Conservation (phyloP, 2,888 invertebrate genomes). For the Enoplolaimus lenunculus region DNA sequence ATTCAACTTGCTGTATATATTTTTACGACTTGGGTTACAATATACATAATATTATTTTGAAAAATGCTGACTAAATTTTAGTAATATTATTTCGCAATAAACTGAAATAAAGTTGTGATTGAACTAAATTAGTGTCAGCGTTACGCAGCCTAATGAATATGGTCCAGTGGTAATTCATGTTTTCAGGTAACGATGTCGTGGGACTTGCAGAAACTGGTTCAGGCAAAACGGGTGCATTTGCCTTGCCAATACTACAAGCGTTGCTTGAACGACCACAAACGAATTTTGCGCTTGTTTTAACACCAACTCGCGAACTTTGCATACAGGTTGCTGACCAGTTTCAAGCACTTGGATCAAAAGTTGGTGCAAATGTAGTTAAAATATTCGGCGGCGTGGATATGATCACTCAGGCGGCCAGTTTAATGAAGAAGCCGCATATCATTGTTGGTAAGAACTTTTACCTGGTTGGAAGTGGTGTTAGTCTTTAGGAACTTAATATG, state of each 20-base stretch:
- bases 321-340: constrained; percentile 98
- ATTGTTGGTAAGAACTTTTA: constrained; percentile 66
- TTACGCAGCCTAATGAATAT: no score
- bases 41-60: no score
- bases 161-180: not conserved
- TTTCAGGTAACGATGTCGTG: constrained; percentile 62
- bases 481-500: no score
- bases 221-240: constrained; percentile 94
- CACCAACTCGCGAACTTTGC: constrained; percentile 91
- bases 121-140: no score
- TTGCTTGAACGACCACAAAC: constrained; percentile 78
- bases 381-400: constrained; percentile 98
- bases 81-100: no score
- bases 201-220: constrained; percentile 72
- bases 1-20: no score
- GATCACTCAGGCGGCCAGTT: constrained; percentile 73
- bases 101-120: no score
- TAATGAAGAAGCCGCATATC: constrained; percentile 91
- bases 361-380: constrained; percentile 80
- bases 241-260: constrained; percentile 80
- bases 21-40: no score
- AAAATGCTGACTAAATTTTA: no score
- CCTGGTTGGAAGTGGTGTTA: no score
- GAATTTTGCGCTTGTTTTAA: constrained; percentile 77
- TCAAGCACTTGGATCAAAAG: constrained; percentile 71